phyloP scores from a whole-genome alignment of 2,797 vertebrate species.

The Scomberomorus guttatus region DNA sequence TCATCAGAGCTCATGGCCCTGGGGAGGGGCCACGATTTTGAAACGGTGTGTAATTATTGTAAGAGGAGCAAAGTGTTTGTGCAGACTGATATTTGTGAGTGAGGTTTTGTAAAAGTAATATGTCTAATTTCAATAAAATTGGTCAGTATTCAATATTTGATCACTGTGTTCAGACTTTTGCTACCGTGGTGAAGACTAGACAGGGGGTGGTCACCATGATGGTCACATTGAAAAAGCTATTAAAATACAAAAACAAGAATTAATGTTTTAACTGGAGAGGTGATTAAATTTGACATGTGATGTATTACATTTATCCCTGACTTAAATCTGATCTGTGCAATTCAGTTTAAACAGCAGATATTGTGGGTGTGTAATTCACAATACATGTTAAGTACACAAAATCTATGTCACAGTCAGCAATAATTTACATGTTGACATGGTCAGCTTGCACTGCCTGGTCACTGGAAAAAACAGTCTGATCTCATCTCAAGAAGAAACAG shows the following conservation, averaged over 20 bases:
- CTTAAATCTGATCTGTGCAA: background rate
- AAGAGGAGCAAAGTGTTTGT: conserved; percentile 75
- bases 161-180: conserved; percentile 28
- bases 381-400: background rate
- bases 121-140: conserved; percentile 86
- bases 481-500: background rate
- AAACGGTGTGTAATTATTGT: conserved; percentile 71
- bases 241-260: background rate
- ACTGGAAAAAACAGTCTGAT: background rate
- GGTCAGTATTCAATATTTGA: conserved; percentile 74
- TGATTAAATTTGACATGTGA: background rate
- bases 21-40: conserved; percentile 50
- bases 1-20: conserved; percentile 32
- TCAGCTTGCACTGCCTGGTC: background rate
- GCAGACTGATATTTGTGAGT: conserved; percentile 81
- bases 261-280: background rate
- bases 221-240: background rate
- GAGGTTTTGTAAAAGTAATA: conserved; percentile 86
- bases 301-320: background rate
- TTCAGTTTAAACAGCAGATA: background rate
- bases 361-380: background rate
- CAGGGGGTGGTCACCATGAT: no score
- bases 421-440: background rate
- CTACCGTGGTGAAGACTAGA: background rate
- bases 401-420: background rate